Base-by-base conservation (phyloP, 2,113 vertebrate genomes). In the Dromas ardeola region DNA sequence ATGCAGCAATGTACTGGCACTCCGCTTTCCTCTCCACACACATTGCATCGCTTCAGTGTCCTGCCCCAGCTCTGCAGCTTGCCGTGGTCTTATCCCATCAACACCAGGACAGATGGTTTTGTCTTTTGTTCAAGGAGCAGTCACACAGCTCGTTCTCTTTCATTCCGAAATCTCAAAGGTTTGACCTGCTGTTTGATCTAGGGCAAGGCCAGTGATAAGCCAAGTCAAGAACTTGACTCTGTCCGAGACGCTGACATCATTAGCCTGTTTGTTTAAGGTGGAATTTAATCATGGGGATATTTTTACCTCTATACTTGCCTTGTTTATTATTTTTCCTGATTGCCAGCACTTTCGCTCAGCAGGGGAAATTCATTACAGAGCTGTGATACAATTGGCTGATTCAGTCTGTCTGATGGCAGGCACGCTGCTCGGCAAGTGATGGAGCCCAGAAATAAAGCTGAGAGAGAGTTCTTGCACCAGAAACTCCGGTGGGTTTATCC, bases 251-350 rank as follows among this genome's bases (percentile, higher is more conserved):
- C 87, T 98, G 98, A 97, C 98, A 97, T 98, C 96, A 96, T 81
- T 81, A 88, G 72, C 55, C 72, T 98, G 95, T 97, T 98, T 98
- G 96, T 95, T 98, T 93, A 96, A 96, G 95, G 90, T 86, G 96
- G 92, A 97, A 96, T 98, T 98, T 95, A 96, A 95, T 91, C 93
- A 13, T 74, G 82, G 88, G 90, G 90, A 88, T 93, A 85, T 85
- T 92, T 97, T 76, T 26, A n/a, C 95, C 85, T 95, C 88, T 73
- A 32, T 56, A 42, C 84, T 53, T 86, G 78, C 56, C 27, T 22
- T 83, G 72, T 88, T 92, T 80, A 66, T 92, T 82, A 78, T 96
- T 97, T 89, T 66, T 32, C 63, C 47, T 83, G 85, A 89, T 80
- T 76, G 81, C 78, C 82, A 84, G 79, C 61, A 53, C 92, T 95